A percentile compares a stretch with the other conserved stretches of the same genome.
Conservation (phyloP, 2,797 vertebrate species). For the Coluber constrictor region DNA sequence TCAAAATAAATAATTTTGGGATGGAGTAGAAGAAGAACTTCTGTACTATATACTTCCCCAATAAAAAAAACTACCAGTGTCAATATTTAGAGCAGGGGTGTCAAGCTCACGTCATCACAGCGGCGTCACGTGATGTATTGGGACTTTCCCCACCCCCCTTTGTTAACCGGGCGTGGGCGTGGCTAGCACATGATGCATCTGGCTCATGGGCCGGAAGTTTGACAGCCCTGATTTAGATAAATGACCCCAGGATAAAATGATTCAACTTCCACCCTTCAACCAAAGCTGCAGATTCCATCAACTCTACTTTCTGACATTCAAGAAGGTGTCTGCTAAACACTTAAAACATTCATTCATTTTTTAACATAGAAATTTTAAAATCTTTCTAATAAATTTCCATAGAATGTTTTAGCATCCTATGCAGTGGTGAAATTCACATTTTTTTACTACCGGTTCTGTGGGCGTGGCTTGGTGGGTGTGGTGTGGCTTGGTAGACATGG, state of each 20-base stretch:
- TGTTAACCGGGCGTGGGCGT: too few species aligned
- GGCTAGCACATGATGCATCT: too few species aligned
- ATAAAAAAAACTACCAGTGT: slow-evolving; percentile 1
- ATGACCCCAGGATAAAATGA: slow-evolving; percentile 21
- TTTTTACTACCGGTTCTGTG: too few species aligned
- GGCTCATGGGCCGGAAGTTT: too few species aligned
- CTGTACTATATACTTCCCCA: background rate
- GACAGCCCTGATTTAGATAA: background rate
- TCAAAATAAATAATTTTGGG: slow-evolving; percentile 44
- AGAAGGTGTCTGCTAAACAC: background rate
- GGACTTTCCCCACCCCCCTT: too few species aligned
- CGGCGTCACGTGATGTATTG: accelerated
- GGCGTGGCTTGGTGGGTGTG: too few species aligned
- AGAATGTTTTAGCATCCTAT: background rate
- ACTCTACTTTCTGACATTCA: background rate
- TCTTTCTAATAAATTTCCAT: background rate
- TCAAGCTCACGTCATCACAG: too few species aligned
- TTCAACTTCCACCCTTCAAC: background rate
- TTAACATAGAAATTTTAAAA: background rate
- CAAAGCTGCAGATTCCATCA: background rate
- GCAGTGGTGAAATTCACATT: too few species aligned
- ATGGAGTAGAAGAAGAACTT: background rate
- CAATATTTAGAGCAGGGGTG: background rate
- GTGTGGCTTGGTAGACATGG: too few species aligned
- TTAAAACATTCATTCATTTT: background rate